These are phyloP conservation scores for Cybosia mesomella DNA, from an alignment of 2,888 invertebrate genomes.

Conservation along the genomic window DNA sequence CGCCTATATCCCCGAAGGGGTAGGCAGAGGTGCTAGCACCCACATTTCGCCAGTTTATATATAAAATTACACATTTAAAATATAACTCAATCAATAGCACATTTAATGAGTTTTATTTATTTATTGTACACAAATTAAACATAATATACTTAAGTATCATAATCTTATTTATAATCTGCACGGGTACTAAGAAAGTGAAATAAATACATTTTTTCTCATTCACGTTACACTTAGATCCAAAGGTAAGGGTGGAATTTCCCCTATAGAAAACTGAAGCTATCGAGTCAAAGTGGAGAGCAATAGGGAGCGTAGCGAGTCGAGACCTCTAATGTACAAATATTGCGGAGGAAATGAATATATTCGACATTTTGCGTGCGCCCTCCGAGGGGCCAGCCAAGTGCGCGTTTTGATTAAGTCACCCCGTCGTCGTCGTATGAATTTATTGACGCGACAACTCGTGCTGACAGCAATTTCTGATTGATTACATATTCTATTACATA, in stretches of 20 bases:
- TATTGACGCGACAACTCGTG: slow-evolving; percentile 68
- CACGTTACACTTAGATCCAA: slow-evolving; percentile 26
- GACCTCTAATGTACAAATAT: slow-evolving; percentile 87
- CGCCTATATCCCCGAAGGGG: too few species aligned
- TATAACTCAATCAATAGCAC: too few species aligned
- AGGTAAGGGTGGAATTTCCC: slow-evolving; percentile 64
- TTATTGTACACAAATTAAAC: too few species aligned
- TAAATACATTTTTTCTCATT: neutral
- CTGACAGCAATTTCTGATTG: slow-evolving; percentile 62
- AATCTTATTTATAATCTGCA: too few species aligned
- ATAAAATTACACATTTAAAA: too few species aligned
- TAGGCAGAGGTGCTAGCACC: too few species aligned
- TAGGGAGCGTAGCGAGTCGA: slow-evolving; percentile 80
- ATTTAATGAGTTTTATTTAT: too few species aligned
- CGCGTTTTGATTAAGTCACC: slow-evolving; percentile 82
- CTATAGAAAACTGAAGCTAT: slow-evolving; percentile 65
- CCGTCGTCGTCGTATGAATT: slow-evolving; percentile 75
- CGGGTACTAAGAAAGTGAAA: neutral
- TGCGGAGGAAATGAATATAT: slow-evolving; percentile 86
- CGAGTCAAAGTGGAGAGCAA: slow-evolving; percentile 70
- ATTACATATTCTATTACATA: slow-evolving; percentile 60
- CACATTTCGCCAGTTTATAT: too few species aligned
- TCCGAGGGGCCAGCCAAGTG: slow-evolving; percentile 61
- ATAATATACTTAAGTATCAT: too few species aligned
- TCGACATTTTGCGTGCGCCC: slow-evolving; percentile 62